Base-by-base conservation (phyloP, 2,888 invertebrate genomes). In the Dicyrtoma fusca region DNA sequence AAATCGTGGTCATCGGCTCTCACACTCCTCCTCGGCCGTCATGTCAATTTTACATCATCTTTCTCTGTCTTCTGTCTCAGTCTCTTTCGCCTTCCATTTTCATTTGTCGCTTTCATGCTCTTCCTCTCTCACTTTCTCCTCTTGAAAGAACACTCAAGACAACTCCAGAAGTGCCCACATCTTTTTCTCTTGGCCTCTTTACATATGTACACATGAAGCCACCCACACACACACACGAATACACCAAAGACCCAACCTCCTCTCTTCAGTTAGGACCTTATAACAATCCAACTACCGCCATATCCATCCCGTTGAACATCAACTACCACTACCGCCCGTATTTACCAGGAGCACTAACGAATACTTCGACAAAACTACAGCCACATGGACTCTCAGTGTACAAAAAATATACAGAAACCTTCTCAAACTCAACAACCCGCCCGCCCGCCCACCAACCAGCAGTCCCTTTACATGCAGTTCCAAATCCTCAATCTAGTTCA, bases 21-120 rank as follows among this genome's bases (percentile, higher is more conserved):
- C 53, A 17, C 21, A 53, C 53, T 17, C 53, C 19, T 19, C 21
- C 53, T 53, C 21, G 53, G 53, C 26, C 65, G 26, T 65, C 51
- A 51, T 51, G 65, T 65, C 65, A 49, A 65, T 65, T 65, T 65
- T 65, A 65, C 65, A 65, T 65, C 65, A 65, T 65, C 65, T 65
- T 65, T 65, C 65, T 49, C 65, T 65, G 65, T 65, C 65, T 65
- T 49, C 65, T 65, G 65, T 65, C 65, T 65, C 61, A 49, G 65
- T 65, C 65, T 65, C 65, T 51, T 65, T 65, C 65, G 49, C 49
- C 65, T 65, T 65, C 65, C 65, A 65, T 65, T 65, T 65, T 65
- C 65, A 65, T 65, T 65, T 65, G 65, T 65, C 65, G 65, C 65
- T 65, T 49, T 65, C 65, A 49, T 49, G 47, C 65, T 25, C 47